These are phyloP conservation scores for Archips xylosteana DNA, from an alignment of 2,888 invertebrate species.

Conservation along the genomic window DNA sequence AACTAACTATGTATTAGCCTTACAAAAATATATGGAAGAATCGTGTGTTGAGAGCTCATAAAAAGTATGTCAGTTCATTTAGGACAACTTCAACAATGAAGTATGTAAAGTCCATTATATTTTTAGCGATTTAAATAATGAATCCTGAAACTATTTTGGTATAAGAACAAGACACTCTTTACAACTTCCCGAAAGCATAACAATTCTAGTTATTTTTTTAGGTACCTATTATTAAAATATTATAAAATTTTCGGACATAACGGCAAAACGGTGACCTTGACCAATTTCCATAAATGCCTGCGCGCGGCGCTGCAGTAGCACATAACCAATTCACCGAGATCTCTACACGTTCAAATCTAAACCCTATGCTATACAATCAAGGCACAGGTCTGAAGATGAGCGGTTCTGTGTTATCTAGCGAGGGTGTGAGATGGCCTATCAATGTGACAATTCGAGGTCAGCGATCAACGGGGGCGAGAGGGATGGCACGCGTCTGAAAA, in stretches of 20 bases:
- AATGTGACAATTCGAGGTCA: constrained; percentile 63
- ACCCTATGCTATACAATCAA: constrained; percentile 14
- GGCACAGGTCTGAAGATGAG: not conserved
- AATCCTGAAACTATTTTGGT: no score
- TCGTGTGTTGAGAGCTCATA: no score
- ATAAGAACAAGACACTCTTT: no score
- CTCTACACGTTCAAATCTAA: constrained; percentile 43
- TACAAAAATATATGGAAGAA: no score
- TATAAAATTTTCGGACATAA: constrained; percentile 44
- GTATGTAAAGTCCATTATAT: no score
- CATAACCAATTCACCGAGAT: constrained; percentile 51
- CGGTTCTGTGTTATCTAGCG: constrained; percentile 14
- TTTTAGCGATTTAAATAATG: no score
- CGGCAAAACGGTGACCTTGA: constrained; percentile 59
- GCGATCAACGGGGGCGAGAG: constrained; percentile 56
- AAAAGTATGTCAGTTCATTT: no score
- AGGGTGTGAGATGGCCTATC: constrained; percentile 52
- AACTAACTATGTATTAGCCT: no score
- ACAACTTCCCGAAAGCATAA: no score
- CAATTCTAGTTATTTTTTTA: not conserved
- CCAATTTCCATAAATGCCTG: constrained; percentile 63
- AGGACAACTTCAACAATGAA: no score
- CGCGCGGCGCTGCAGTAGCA: constrained; percentile 66
- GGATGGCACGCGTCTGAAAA: constrained; percentile 38
- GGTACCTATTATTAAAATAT: not conserved